Evolutionary conservation across 2,888 invertebrate genomes (phyloP).

Genomic region (Hypercompe scribonia): DNA sequence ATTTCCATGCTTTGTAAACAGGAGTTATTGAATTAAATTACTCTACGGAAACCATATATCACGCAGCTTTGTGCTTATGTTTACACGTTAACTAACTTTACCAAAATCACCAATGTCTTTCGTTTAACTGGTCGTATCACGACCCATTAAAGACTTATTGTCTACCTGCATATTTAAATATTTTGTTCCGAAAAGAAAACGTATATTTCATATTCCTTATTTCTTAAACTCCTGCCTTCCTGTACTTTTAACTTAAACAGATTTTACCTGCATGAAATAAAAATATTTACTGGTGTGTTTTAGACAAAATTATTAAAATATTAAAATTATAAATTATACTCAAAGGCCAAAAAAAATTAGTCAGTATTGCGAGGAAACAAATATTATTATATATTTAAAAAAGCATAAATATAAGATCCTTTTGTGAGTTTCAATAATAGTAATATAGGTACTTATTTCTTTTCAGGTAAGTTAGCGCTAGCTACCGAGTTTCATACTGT

Average conservation of each 20-base stretch:
- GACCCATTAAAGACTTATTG: not conserved
- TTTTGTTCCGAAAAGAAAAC: not conserved
- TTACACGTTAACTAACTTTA: conserved; percentile 15
- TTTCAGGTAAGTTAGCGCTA: conserved; percentile 67
- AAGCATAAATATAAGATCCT: conserved; percentile 25
- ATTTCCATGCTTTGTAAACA: conserved; percentile 71
- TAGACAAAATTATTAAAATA: too few relatives aligned
- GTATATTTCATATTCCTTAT: too few relatives aligned
- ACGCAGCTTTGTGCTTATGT: conserved; percentile 30
- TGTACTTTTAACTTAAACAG: not conserved
- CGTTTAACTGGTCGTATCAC: too few relatives aligned
- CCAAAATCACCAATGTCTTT: conserved; percentile 1
- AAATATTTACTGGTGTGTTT: not conserved
- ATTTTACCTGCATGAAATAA: not conserved
- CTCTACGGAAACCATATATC: conserved; percentile 56
- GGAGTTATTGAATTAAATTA: conserved; percentile 62
- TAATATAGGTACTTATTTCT: conserved; percentile 44
- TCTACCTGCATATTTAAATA: not conserved
- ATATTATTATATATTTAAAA: not conserved
- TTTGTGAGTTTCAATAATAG: conserved; percentile 49
- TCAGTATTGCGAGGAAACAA: not conserved
- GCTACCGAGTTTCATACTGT: not conserved
- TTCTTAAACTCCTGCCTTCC: too few relatives aligned
- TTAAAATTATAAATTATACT: not conserved
- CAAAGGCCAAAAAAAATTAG: not conserved